These are phyloP conservation scores for Bombyx mandarina DNA, from an alignment of 1,140 invertebrate species.

Conservation along the genomic window DNA sequence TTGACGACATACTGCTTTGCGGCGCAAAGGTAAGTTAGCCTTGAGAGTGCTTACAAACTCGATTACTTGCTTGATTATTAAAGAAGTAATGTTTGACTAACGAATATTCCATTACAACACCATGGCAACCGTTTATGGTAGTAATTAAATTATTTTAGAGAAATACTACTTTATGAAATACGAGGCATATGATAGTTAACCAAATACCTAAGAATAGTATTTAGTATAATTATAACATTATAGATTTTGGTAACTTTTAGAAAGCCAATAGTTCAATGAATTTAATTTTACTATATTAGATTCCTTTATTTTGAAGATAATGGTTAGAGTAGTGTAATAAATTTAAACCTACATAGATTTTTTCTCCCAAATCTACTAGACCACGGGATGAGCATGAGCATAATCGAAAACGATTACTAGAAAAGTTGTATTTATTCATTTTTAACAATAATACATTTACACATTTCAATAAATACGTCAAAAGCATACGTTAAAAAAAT, in stretches of 20 bases:
- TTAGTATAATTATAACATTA: slow-evolving; percentile 29
- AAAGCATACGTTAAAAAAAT: slow-evolving; percentile 7
- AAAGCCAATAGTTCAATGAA: slow-evolving; percentile 23
- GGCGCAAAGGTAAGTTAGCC: slow-evolving; percentile 44
- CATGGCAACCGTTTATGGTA: slow-evolving; percentile 17
- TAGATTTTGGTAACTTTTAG: slow-evolving; percentile 11
- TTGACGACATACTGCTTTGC: slow-evolving; percentile 40
- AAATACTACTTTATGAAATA: slow-evolving; percentile 2
- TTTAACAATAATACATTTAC: slow-evolving; percentile 3
- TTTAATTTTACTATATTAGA: slow-evolving; percentile 15
- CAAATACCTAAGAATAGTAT: slow-evolving; percentile 14
- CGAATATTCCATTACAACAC: slow-evolving; percentile 68
- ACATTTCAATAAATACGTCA: neutral
- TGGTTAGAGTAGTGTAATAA: slow-evolving; percentile 23
- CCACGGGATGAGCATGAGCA: slow-evolving; percentile 54
- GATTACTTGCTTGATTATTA: slow-evolving; percentile 1
- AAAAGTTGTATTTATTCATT: slow-evolving; percentile 41
- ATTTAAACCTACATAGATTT: slow-evolving; percentile 22
- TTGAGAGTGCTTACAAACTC: slow-evolving; percentile 8
- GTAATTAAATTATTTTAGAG: slow-evolving; percentile 7
- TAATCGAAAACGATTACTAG: slow-evolving; percentile 34
- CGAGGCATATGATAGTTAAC: too few relatives aligned
- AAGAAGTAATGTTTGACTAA: slow-evolving; percentile 13
- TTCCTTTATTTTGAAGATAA: slow-evolving; percentile 14
- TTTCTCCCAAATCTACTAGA: slow-evolving; percentile 41